These are phyloP conservation scores for Cotesia congregata DNA, from an alignment of 2,888 invertebrate species.

Conservation along the genomic window DNA sequence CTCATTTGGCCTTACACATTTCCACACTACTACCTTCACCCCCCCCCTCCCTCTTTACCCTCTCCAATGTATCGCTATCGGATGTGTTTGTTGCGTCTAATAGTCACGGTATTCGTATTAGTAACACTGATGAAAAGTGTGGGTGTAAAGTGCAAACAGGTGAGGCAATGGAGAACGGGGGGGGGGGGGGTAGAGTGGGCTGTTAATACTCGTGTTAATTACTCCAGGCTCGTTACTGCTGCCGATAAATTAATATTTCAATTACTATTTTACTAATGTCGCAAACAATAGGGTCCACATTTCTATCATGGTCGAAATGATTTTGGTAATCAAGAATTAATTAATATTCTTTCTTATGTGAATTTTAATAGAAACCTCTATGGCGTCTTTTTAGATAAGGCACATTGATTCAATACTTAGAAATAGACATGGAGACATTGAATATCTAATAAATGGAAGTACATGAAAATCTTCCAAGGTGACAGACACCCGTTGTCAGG, in stretches of 20 bases:
- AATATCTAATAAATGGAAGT: too few relatives aligned
- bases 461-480: too few relatives aligned
- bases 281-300: neutral
- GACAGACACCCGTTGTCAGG: too few relatives aligned
- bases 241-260: slow-evolving; percentile 68
- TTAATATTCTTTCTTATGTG: too few relatives aligned
- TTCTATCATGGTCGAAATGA: too few relatives aligned
- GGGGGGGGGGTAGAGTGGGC: neutral
- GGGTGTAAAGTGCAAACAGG: neutral
- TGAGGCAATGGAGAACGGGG: neutral
- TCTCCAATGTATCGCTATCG: slow-evolving; percentile 21
- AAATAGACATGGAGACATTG: too few relatives aligned
- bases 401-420: too few relatives aligned
- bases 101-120: neutral
- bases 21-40: neutral
- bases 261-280: slow-evolving; percentile 63
- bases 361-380: too few relatives aligned
- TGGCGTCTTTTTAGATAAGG: too few relatives aligned
- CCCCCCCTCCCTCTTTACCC: neutral
- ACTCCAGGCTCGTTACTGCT: slow-evolving; percentile 58
- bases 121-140: neutral
- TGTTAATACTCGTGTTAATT: slow-evolving; percentile 58
- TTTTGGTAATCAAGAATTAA: too few relatives aligned
- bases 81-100: slow-evolving; percentile 2
- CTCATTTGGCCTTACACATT: neutral